Percentiles rank a stretch among this genome's conserved stretches.
Conservation (phyloP, 1,140 invertebrate species). For the Aphaenogaster floridana region DNA sequence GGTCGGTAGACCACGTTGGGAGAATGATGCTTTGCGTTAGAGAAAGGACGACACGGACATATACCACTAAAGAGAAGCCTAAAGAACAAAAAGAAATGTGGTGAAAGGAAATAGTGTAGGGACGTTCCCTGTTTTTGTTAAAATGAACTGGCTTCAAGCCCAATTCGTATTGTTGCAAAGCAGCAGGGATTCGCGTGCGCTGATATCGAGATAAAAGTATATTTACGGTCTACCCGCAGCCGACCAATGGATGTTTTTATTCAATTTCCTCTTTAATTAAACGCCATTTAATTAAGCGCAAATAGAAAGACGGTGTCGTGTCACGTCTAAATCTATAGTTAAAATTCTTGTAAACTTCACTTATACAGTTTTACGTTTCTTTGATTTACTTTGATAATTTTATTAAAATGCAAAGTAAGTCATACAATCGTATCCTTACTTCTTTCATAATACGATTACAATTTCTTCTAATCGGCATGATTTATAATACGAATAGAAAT, state of each 20-base stretch:
- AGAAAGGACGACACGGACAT: background rate
- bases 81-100: conserved; percentile 24
- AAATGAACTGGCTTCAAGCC: conserved; percentile 50
- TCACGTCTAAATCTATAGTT: background rate
- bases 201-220: conserved; percentile 42
- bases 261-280: background rate
- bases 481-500: background rate
- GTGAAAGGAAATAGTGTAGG: conserved; percentile 29
- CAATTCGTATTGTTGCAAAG: conserved; percentile 52
- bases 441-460: background rate
- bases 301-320: background rate
- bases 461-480: background rate
- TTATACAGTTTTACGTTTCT: background rate
- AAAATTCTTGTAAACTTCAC: background rate
- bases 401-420: background rate
- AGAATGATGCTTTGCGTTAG: conserved; percentile 28
- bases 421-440: background rate
- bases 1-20: conserved; percentile 7
- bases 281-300: background rate
- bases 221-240: background rate
- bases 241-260: background rate
- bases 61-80: conserved; percentile 30
- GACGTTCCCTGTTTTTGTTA: conserved; percentile 39
- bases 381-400: background rate
- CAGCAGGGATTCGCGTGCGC: conserved; percentile 19